Base-by-base conservation (phyloP, 2,797 vertebrate genomes). In the Setipinna tenuifilis region DNA sequence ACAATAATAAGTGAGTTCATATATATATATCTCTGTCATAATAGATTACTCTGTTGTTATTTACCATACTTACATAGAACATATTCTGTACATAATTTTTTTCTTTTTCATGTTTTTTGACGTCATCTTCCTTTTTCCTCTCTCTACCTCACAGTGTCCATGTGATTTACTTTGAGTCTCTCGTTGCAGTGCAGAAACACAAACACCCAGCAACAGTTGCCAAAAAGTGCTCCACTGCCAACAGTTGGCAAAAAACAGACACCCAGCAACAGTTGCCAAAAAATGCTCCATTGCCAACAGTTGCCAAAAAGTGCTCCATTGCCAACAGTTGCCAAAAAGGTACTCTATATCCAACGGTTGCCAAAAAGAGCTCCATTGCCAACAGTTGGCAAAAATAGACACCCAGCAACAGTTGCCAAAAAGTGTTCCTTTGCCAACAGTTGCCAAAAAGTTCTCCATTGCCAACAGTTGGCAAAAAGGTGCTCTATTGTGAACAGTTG, bases 1-100 rank as follows among this genome's bases (percentile, higher is more conserved):
- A 71, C 65, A 35, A 71, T 9, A 54, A 54, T 54, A 54, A 16
- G 17, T 44, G 35, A 41, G 35, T 44, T 6, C 71, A 78, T 54
- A 54, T 78, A 78, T 75, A 75, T 78, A 78, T 78, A 6, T 75
- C 68, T 78, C 71, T 78, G 71, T 78, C 71, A 41, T 78, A 41
- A 78, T 78, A 78, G 31, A 78, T 78, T 78, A n/a, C 28, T 75
- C 71, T 78, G 35, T 78, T 17, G 35, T 78, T 78, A 44, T 21
- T 35, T 75, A 41, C 68, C 68, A 75, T 78, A 78, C 71, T 78
- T 78, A 78, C 71, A 78, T 78, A 75, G 5, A 78, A 78, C 35
- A n/a, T 48, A 48, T 48, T 10, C 2, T 78, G 21, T 21, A 78
- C 17, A 78, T 78, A 44, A 19, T 78, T 21, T 1, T 21, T 44